phyloP scores from a whole-genome alignment of 2,113 vertebrate genomes.

The Dromaius novaehollandiae region DNA sequence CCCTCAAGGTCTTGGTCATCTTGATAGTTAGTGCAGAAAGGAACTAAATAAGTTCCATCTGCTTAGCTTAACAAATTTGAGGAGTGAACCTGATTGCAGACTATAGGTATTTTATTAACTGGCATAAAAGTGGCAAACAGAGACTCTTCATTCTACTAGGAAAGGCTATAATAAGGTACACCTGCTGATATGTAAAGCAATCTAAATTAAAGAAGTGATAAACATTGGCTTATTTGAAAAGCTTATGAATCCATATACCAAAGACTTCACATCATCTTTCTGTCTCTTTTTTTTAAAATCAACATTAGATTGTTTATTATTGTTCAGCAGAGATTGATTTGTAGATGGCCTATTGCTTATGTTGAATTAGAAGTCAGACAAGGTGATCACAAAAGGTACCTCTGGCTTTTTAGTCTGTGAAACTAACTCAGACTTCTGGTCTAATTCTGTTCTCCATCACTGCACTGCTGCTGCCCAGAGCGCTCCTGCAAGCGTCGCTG shows the following conservation, averaged over 20 bases:
- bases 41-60: background rate
- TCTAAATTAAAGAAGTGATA: background rate
- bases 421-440: background rate
- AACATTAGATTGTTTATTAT: too few species aligned
- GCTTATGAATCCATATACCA: background rate
- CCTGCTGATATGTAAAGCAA: background rate
- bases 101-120: background rate
- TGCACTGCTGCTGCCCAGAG: background rate
- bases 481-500: background rate
- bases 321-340: background rate
- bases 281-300: too few species aligned
- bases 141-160: background rate
- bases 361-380: background rate
- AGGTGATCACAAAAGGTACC: background rate
- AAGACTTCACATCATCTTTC: background rate
- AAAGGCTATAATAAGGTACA: background rate
- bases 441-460: background rate
- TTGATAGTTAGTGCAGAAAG: background rate
- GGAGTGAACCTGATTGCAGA: background rate
- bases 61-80: background rate
- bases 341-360: background rate
- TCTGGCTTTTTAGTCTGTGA: background rate
- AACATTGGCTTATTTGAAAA: background rate
- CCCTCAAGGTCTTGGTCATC: background rate
- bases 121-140: background rate